Evolutionary conservation across 2,888 invertebrate species (phyloP).

Genomic region (Scaptodrosophila latifasciaeformis): DNA sequence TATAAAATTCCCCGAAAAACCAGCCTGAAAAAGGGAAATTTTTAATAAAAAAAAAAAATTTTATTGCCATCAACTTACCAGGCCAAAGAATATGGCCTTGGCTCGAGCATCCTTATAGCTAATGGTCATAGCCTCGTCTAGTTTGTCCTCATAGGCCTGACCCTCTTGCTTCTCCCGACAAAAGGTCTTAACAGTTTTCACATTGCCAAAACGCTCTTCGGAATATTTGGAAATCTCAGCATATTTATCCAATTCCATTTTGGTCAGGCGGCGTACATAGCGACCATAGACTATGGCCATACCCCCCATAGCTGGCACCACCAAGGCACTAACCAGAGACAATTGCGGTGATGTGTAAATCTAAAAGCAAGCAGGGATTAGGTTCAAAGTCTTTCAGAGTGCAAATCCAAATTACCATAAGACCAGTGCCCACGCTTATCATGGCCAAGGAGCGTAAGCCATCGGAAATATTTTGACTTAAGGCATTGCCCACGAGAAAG

Average conservation of each 20-base stretch:
- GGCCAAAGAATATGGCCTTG: constrained; percentile 91
- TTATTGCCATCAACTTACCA: constrained; percentile 77
- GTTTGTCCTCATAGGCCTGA: constrained; percentile 80
- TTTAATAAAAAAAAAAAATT: not conserved
- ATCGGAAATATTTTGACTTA: constrained; percentile 96
- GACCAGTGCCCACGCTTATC: constrained; percentile 89
- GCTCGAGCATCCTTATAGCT: constrained; percentile 92
- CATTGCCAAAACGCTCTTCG: constrained; percentile 93
- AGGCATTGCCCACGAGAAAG: constrained; percentile 90
- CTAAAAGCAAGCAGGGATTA: no score
- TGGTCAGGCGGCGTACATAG: constrained; percentile 89
- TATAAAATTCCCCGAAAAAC: constrained; percentile 91
- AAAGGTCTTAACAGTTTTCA: constrained; percentile 94
- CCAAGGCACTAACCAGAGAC: constrained; percentile 88
- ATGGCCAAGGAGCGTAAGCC: constrained; percentile 91
- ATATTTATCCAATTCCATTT: constrained; percentile 83
- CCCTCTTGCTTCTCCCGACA: constrained; percentile 89
- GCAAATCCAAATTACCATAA: constrained; percentile 86
- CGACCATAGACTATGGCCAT: constrained; percentile 88
- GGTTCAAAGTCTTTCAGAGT: not conserved
- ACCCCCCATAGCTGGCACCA: constrained; percentile 93
- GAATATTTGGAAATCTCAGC: constrained; percentile 83
- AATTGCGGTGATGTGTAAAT: constrained; percentile 93
- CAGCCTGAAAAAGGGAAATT: constrained; percentile 79
- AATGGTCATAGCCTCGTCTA: constrained; percentile 83